These are phyloP conservation scores for Peromyscus eremicus DNA, from an alignment of 2,797 vertebrate species.

Conservation along the genomic window DNA sequence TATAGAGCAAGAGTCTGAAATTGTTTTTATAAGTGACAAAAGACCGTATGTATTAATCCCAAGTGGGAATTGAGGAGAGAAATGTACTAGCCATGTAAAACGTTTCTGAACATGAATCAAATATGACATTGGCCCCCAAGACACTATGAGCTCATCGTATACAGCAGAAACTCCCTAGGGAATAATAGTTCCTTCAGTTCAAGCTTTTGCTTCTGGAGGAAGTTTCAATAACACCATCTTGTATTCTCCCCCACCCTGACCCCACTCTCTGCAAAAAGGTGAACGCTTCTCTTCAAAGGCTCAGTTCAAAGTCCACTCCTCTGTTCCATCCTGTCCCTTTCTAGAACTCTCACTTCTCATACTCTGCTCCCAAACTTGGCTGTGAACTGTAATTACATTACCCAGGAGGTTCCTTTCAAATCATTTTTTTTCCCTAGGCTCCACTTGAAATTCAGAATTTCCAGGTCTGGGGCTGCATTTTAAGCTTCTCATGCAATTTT, in stretches of 20 bases:
- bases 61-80: slow-evolving; percentile 65
- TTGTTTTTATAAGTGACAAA: slow-evolving; percentile 66
- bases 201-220: slow-evolving; percentile 45
- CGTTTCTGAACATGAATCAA: slow-evolving; percentile 72
- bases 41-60: slow-evolving; percentile 60
- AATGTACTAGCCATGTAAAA: slow-evolving; percentile 67
- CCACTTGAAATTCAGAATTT: slow-evolving; percentile 64
- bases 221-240: slow-evolving; percentile 47
- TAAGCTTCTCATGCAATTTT: slow-evolving; percentile 47
- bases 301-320: slow-evolving; percentile 31
- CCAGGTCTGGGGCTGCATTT: slow-evolving; percentile 35
- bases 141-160: slow-evolving; percentile 50
- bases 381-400: slow-evolving; percentile 36
- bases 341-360: not conserved
- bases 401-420: not conserved
- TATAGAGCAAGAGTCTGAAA: slow-evolving; percentile 58
- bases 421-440: not conserved
- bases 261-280: not conserved
- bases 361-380: not conserved
- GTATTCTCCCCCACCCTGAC: not conserved
- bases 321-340: not conserved
- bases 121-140: slow-evolving; percentile 56
- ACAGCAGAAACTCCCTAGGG: slow-evolving; percentile 59
- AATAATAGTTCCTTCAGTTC: slow-evolving; percentile 57
- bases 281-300: slow-evolving; percentile 46